A percentile compares a stretch with the other conserved stretches of the same genome.
phyloP scores from a whole-genome alignment of 2,113 vertebrate genomes.

The Nothocercus julius region DNA sequence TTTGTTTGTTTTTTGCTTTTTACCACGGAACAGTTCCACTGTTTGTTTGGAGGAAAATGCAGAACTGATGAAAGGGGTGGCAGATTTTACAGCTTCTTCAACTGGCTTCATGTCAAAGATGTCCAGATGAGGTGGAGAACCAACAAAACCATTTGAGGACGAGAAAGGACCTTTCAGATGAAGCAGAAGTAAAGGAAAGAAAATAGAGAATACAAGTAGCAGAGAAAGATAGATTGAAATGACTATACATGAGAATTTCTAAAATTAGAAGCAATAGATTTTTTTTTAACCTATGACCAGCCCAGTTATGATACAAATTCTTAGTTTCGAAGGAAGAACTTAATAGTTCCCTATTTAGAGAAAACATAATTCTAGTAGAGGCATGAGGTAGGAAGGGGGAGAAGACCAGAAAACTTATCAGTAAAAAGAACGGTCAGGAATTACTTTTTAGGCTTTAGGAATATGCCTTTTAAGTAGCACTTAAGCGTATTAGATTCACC shows the following conservation, averaged over 20 bases:
- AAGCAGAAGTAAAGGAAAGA: slow-evolving; percentile 58
- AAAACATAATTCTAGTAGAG: not conserved
- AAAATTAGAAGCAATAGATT: not conserved
- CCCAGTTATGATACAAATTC: not conserved
- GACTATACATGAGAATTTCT: not conserved
- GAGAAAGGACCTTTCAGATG: slow-evolving; percentile 74
- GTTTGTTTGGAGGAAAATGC: slow-evolving; percentile 75
- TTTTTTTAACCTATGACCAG: not conserved
- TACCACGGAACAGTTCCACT: slow-evolving; percentile 77
- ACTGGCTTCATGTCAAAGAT: slow-evolving; percentile 81
- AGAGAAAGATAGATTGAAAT: slow-evolving; percentile 26
- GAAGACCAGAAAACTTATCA: not conserved
- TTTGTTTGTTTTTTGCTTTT: not conserved
- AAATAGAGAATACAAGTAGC: slow-evolving; percentile 56
- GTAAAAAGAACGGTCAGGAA: not conserved
- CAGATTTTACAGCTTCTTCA: slow-evolving; percentile 78
- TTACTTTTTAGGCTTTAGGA: not conserved
- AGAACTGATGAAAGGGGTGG: slow-evolving; percentile 69
- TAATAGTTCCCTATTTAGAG: not conserved
- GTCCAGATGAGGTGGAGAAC: slow-evolving; percentile 78
- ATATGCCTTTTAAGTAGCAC: not conserved
- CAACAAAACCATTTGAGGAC: slow-evolving; percentile 77
- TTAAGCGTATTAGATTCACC: not conserved
- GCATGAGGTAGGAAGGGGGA: not conserved
- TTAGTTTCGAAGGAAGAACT: not conserved